These are phyloP conservation scores for Centropus bengalensis DNA, from an alignment of 2,113 vertebrate species.

Conservation along the genomic window DNA sequence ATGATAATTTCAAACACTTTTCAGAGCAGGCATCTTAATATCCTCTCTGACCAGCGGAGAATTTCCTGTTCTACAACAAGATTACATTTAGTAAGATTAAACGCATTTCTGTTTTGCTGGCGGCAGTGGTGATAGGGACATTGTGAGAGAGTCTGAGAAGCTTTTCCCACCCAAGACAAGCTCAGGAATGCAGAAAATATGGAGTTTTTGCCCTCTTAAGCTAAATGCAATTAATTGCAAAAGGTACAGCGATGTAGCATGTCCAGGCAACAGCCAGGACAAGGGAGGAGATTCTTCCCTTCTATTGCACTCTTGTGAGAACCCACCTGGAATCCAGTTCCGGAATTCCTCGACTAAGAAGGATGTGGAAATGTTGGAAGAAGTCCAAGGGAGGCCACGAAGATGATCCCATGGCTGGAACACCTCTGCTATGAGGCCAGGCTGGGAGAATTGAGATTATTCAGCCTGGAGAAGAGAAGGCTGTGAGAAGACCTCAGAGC, in stretches of 20 bases:
- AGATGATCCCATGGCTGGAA: too few species aligned
- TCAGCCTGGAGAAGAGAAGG: too few species aligned
- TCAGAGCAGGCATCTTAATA: constrained; percentile 58
- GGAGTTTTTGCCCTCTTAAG: not conserved
- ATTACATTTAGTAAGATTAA: constrained; percentile 67
- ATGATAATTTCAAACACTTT: constrained; percentile 64
- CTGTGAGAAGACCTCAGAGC: too few species aligned
- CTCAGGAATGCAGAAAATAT: not conserved
- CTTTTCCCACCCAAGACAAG: not conserved
- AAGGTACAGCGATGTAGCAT: not conserved
- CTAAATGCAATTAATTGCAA: not conserved
- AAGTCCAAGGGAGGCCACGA: too few species aligned
- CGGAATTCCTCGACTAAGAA: too few species aligned
- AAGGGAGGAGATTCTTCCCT: not conserved
- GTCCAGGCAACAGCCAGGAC: not conserved
- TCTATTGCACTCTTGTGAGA: too few species aligned
- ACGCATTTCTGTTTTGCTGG: constrained; percentile 11
- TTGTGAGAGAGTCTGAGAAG: not conserved
- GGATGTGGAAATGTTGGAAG: too few species aligned
- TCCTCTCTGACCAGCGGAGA: constrained; percentile 55
- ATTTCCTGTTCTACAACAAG: constrained; percentile 68
- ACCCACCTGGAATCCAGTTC: too few species aligned
- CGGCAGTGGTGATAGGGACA: not conserved
- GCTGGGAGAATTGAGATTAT: too few species aligned
- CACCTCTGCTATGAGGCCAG: too few species aligned